Evolutionary conservation across 2,888 invertebrate species (phyloP), one percentile per base, ranked within the genome.

Genomic region (Diarsia mendica): DNA sequence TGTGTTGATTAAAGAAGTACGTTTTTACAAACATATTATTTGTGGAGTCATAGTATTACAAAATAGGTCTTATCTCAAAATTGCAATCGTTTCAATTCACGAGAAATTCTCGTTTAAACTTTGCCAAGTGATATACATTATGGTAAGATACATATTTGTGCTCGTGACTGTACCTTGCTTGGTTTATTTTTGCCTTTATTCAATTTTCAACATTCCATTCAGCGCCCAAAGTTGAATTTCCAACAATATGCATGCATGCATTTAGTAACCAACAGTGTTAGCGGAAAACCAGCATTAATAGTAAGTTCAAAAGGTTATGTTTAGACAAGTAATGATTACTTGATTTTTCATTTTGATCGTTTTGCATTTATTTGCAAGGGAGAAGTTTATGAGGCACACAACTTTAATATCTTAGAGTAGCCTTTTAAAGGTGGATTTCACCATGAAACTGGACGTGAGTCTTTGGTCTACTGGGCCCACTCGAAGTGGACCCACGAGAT

Each of bases 241-340:
- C n/a, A 63, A 63, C 44, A n/a, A 63, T 44, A 61, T n/a, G 13
- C 8, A 63, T 44, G 8, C 3, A 44, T 44, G 13, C 13, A 44
- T 44, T 63, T 63, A 44, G n/a, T n/a, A 3, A n/a, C n/a, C 8
- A 44, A 39, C 6, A 63, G 44, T 15, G n/a, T 44, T 3, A 63
- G n/a, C 44, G n/a, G 6, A 63, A 63, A 44, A 63, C 13, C 3
- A 13, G 63, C 39, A 44, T n/a, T 83, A 81, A 81, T 73, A 82
- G 71, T 46, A 60, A 63, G 90, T 86, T 89, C 86, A 89, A 88
- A 84, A 89, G 91, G 89, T 90, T 87, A 88, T 65, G 20, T 39
- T n/a, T 51, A 61, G 68, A 69, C 72, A 85, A 73, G 84, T 79
- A 86, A 83, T 80, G 74, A 84, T 84, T 71, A 67, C 33, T 44